phyloP scores from a whole-genome alignment of 2,888 invertebrate species.

The Tricholauxania praeusta region DNA sequence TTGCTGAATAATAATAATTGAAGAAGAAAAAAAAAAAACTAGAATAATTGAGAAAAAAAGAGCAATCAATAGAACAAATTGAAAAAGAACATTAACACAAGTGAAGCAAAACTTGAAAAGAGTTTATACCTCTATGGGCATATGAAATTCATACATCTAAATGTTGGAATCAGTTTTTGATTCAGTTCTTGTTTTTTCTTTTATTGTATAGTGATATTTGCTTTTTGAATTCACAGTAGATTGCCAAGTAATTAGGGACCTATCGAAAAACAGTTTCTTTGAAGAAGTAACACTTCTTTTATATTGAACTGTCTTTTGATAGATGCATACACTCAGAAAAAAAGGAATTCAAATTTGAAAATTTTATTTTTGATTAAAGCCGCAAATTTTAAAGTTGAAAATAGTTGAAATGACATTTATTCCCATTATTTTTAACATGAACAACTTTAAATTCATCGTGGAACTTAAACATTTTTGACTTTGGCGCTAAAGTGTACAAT shows the following conservation, averaged over 20 bases:
- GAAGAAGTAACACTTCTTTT: too few species aligned
- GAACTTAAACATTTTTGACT: too few species aligned
- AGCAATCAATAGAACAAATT: background rate
- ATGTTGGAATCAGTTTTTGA: background rate
- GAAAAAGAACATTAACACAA: too few species aligned
- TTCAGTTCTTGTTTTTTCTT: background rate
- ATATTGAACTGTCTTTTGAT: too few species aligned
- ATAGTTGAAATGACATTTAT: too few species aligned
- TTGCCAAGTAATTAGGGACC: background rate
- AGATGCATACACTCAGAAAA: too few species aligned
- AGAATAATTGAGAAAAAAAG: constrained; percentile 2
- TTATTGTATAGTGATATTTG: background rate
- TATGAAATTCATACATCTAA: background rate
- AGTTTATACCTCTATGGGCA: constrained; percentile 22
- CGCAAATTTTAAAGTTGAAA: too few species aligned
- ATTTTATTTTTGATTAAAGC: too few species aligned
- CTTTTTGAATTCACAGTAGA: background rate
- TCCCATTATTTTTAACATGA: too few species aligned
- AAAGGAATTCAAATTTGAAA: too few species aligned
- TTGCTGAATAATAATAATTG: constrained; percentile 46
- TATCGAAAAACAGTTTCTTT: background rate
- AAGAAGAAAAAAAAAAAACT: background rate
- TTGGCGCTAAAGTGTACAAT: too few species aligned
- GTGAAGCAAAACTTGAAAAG: background rate
- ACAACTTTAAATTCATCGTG: too few species aligned